Conservation (phyloP, 2,888 invertebrate species). For the Muschampia plurimacula region DNA sequence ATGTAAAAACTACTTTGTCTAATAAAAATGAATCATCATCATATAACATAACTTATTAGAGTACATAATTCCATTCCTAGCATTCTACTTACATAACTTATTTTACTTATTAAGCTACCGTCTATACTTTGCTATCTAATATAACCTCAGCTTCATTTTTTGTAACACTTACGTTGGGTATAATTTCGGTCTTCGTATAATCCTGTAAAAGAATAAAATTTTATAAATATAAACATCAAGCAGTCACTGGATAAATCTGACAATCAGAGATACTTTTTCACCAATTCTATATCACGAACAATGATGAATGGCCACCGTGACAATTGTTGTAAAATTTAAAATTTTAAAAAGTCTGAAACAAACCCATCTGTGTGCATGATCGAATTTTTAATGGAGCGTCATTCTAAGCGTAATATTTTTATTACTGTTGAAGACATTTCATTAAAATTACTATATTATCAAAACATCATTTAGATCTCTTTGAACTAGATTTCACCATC, state of each 20-base stretch:
- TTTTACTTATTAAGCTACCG: constrained; percentile 30
- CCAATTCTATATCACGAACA: no score
- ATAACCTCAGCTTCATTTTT: constrained; percentile 73
- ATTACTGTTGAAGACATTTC: no score
- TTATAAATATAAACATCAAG: background rate
- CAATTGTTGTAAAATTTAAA: no score
- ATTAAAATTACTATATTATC: no score
- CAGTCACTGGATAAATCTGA: background rate
- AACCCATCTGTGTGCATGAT: no score
- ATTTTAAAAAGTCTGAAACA: no score
- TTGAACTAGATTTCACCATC: no score
- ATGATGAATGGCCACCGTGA: no score
- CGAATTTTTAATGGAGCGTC: no score
- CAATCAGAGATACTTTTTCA: no score
- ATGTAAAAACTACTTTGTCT: constrained; percentile 26
- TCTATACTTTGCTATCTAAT: constrained; percentile 49
- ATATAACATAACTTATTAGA: constrained; percentile 1
- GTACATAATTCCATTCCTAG: constrained; percentile 25
- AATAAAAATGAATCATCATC: constrained; percentile 4
- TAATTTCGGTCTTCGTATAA: constrained; percentile 58
- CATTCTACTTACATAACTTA: constrained; percentile 23
- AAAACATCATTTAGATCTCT: no score
- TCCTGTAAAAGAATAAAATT: constrained; percentile 56
- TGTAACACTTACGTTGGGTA: constrained; percentile 52
- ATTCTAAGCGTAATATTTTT: no score